Evolutionary conservation across 2,888 invertebrate genomes (phyloP), one percentile per base, ranked within the genome.

Genomic region (Limenitis camilla): DNA sequence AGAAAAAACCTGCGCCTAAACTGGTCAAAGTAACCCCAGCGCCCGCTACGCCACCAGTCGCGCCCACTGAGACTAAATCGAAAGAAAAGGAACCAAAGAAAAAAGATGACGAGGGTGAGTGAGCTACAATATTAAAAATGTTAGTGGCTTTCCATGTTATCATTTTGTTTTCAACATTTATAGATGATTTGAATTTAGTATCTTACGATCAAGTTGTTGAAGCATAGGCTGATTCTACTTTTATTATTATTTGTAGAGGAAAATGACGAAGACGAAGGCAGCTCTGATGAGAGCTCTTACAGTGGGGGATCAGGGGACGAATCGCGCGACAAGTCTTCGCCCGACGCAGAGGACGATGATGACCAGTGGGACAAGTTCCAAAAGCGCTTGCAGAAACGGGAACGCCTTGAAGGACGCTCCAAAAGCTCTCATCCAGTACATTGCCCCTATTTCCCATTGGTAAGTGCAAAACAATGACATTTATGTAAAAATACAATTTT

Each of bases 351-450:
- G n/a, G 96, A 96, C 65, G 95, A 96, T 60, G 96, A 96, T 69
- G 94, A 93, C 66, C 97, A 97, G 75, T 98, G 98, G 98, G 95
- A 97, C 71, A 94, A 93, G 81, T 94, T 97, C 82, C 97, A 97
- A 81, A 92, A 94, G 67, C 93, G 95, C 69, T 81, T 97, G 52
- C 92, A 94, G 63, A 96, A 95, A 72, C 89, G 95, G 19, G 97
- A 98, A 71, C 93, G 96, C 62, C 86, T 98, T 38, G 98, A 98
- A 78, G 96, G 97, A 5, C 94, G 96, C 71, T 96, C 96, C 42
- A 96, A 97, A 83, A 90, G 93, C 65, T 98, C 98, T 9, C 98
- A 98, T 76, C 90, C 93, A n/a, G 99, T 99, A 29, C 99, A 99
- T 79, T 96, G 97, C 83, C 99, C 99, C 0, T 93, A 93, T 78